Evolutionary conservation across 2,797 vertebrate species (phyloP).

Genomic region (Enoplosus armatus): DNA sequence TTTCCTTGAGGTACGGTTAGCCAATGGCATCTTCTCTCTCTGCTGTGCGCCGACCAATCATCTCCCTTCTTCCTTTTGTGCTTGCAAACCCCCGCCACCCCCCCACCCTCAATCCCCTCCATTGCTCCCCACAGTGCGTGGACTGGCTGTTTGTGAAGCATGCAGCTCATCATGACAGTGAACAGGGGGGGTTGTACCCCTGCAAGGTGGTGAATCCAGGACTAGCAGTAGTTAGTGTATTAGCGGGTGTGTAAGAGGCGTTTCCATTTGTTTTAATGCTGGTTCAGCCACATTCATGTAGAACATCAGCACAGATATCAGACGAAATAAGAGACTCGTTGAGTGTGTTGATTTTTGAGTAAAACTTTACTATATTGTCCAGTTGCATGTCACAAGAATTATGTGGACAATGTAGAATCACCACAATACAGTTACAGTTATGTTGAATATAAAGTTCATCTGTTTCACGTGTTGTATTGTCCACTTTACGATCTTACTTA

Average conservation of each 20-base stretch:
- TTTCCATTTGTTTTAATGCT: not conserved
- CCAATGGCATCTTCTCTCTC: constrained; percentile 71
- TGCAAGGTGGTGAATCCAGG: constrained; percentile 81
- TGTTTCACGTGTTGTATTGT: not conserved
- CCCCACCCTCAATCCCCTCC: not conserved
- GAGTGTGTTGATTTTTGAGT: not conserved
- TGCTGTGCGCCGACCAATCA: constrained; percentile 69
- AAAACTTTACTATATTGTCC: not conserved
- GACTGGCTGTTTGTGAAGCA: constrained; percentile 75
- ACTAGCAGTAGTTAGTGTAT: not conserved
- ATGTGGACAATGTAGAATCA: not conserved
- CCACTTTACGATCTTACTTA: not conserved
- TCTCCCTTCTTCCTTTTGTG: constrained; percentile 59
- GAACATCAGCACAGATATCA: not conserved
- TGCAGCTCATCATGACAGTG: constrained; percentile 68
- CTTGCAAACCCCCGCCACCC: not conserved
- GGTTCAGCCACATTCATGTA: not conserved
- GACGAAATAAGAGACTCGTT: not conserved
- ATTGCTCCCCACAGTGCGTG: constrained; percentile 55
- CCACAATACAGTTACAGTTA: not conserved
- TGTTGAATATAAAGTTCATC: not conserved
- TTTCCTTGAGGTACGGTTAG: constrained; percentile 87
- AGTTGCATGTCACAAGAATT: not conserved
- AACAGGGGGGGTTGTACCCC: not conserved
- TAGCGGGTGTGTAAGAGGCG: not conserved